These are phyloP conservation scores for Hesperophylax magnus DNA, from an alignment of 1,140 invertebrate species.

Conservation along the genomic window DNA sequence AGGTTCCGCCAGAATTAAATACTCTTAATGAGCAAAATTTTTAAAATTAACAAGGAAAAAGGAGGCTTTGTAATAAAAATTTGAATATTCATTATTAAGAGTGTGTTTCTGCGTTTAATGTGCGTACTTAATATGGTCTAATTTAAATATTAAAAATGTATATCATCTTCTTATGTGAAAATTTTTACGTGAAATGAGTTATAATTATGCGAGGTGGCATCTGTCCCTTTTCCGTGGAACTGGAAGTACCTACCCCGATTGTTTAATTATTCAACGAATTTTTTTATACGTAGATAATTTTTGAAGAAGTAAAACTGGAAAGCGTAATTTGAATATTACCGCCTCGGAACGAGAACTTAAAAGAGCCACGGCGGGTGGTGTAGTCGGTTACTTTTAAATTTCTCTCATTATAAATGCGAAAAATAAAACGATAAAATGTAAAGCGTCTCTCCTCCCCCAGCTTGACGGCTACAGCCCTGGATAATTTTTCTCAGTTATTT, in stretches of 20 bases:
- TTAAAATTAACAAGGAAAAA: constrained; percentile 21
- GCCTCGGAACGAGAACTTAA: constrained; percentile 39
- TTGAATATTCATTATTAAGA: constrained; percentile 31
- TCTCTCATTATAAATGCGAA: constrained; percentile 45
- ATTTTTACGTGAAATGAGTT: constrained; percentile 9
- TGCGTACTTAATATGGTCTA: constrained; percentile 24
- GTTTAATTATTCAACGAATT: constrained; percentile 9
- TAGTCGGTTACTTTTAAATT: constrained; percentile 33
- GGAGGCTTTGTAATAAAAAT: constrained; percentile 25
- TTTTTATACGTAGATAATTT: constrained; percentile 3
- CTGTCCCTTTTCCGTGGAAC: background rate
- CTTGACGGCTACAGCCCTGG: constrained; percentile 5
- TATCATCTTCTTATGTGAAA: constrained; percentile 33
- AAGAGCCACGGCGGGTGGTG: constrained; percentile 7
- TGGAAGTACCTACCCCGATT: background rate
- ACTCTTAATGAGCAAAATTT: constrained; percentile 24
- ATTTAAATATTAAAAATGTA: constrained; percentile 38
- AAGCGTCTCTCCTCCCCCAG: background rate
- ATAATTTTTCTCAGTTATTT: constrained; percentile 47
- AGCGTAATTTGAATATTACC: constrained; percentile 26
- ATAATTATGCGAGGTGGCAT: constrained; percentile 22
- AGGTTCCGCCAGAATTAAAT: constrained; percentile 25
- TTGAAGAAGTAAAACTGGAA: background rate
- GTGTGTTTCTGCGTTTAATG: constrained; percentile 32
- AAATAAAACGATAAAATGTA: constrained; percentile 33